These are phyloP conservation scores for Parazoanthus swiftii DNA, from an alignment of 92 coral and sea anemone genomes.

Conservation along the genomic window DNA sequence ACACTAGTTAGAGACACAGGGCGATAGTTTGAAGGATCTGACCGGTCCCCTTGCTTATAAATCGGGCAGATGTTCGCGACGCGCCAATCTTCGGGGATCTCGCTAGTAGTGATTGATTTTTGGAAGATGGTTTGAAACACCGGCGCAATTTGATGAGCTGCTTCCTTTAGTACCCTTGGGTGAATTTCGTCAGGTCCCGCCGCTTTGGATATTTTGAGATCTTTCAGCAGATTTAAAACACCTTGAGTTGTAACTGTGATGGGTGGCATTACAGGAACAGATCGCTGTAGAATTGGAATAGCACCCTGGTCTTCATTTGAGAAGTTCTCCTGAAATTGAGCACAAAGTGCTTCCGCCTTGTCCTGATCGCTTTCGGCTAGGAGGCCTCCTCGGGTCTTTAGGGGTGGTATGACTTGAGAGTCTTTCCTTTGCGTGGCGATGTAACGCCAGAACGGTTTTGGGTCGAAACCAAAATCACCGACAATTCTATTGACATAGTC, in stretches of 20 bases:
- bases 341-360: slow-evolving; percentile 20
- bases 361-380: slow-evolving; percentile 17
- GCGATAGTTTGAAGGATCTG: background rate
- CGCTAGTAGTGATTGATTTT: background rate
- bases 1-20: too few relatives aligned
- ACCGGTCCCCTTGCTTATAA: slow-evolving; percentile 4
- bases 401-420: slow-evolving; percentile 12
- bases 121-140: background rate
- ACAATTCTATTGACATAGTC: background rate
- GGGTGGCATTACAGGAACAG: background rate
- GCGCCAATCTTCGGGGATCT: background rate
- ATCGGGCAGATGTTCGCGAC: slow-evolving; percentile 21
- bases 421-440: slow-evolving; percentile 12
- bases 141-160: background rate
- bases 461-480: background rate
- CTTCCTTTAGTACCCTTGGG: slow-evolving; percentile 7
- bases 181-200: slow-evolving; percentile 13
- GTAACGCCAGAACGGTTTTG: slow-evolving; percentile 20
- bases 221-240: too few relatives aligned
- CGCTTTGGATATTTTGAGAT: slow-evolving; percentile 14
- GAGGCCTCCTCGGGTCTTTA: slow-evolving; percentile 1
- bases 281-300: slow-evolving; percentile 1
- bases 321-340: slow-evolving; percentile 3
- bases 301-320: background rate
- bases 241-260: too few relatives aligned